Evolutionary conservation across 1,140 invertebrate genomes (phyloP), one percentile per base, ranked within the genome.

Genomic region (Gonatopus flavifemur): DNA sequence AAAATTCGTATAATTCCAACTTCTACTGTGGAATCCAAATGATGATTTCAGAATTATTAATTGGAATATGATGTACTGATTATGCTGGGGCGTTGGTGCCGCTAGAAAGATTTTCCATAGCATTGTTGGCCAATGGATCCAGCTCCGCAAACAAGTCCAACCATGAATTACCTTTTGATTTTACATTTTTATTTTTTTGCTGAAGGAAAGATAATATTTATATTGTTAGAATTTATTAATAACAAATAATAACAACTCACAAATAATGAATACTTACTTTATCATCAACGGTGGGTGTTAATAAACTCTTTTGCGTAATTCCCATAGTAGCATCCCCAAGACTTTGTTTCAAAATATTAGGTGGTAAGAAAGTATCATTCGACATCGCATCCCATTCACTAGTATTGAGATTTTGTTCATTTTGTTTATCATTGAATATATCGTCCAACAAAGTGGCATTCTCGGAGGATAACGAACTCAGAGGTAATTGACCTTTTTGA

Each of bases 81-180:
- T 73, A 77, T 62, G 70, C 72, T 37, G 69, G 66, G 48, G 73
- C 71, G 36, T 73, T 74, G 31, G 58, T 68, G 28, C 69, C 62
- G 50, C 61, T 69, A 4, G 54, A 60, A 19, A 74, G 49, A 59
- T 52, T 67, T 22, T 76, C 74, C 52, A 76, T 58, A 9, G 70
- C 61, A 47, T 73, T 72, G 79, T 96, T 94, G 12, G 91, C 86
- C 4, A 96, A 78, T 6, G 94, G 94, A 81, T 98, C 94, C 25
- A 98, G 71, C 74, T 97, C 94, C 28, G 93, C 90, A 81, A 97
- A 97, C 20, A 96, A 78, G 72, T 92, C 91, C 58, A 94, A 86
- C 94, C 94, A 98, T 5, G 72, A 65, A 22, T 67, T 72, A 45
- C 62, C 72, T 41, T 74, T 71, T 31, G 61, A 57, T 53, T 72